phyloP scores from a whole-genome alignment of 2,888 invertebrate genomes.

The Muscina levida region DNA sequence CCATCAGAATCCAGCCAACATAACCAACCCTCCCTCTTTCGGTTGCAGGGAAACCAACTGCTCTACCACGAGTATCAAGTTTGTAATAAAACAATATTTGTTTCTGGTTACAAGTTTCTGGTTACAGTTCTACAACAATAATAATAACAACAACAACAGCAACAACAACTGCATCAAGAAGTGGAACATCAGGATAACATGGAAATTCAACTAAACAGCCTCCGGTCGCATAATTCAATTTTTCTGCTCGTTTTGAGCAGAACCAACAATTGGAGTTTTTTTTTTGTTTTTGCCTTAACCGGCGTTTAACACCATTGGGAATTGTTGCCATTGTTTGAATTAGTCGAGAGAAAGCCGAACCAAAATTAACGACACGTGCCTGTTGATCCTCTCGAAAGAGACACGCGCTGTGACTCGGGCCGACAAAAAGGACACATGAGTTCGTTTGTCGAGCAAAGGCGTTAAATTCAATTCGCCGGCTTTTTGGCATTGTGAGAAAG shows the following conservation, averaged over 20 bases:
- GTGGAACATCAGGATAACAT: not conserved
- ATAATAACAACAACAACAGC: too few species aligned
- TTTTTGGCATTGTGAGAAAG: slow-evolving; percentile 17
- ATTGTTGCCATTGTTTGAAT: slow-evolving; percentile 59
- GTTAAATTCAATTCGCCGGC: slow-evolving; percentile 50
- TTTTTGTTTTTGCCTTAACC: slow-evolving; percentile 37
- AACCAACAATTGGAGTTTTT: slow-evolving; percentile 53
- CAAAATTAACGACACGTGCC: slow-evolving; percentile 70
- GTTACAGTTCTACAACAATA: slow-evolving; percentile 65
- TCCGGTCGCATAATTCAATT: slow-evolving; percentile 77
- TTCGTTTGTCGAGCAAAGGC: slow-evolving; percentile 33
- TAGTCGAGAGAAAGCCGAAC: slow-evolving; percentile 49
- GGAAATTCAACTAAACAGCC: slow-evolving; percentile 69
- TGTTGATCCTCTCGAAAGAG: slow-evolving; percentile 68
- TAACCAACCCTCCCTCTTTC: not conserved
- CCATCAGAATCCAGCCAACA: slow-evolving; percentile 2
- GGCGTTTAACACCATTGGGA: slow-evolving; percentile 68
- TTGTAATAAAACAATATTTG: slow-evolving; percentile 76
- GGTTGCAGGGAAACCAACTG: slow-evolving; percentile 1
- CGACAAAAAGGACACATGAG: slow-evolving; percentile 54
- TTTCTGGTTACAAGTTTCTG: slow-evolving; percentile 73
- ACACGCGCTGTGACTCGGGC: slow-evolving; percentile 19
- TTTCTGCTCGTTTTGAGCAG: slow-evolving; percentile 75
- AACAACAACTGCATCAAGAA: too few species aligned
- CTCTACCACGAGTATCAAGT: slow-evolving; percentile 67